phyloP scores from a whole-genome alignment of 2,888 invertebrate genomes.

The Yponomeuta evonymella region DNA sequence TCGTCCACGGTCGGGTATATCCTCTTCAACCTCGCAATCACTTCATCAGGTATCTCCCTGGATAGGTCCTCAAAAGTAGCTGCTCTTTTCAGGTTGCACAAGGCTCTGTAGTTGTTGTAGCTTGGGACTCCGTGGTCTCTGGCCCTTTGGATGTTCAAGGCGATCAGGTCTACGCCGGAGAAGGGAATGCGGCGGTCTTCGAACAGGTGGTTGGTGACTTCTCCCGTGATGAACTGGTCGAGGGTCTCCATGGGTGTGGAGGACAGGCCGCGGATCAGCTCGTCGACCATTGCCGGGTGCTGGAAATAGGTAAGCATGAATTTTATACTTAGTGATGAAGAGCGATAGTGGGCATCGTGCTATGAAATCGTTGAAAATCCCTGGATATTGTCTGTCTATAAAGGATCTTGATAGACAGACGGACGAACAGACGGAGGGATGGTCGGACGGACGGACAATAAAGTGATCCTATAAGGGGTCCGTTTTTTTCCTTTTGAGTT shows the following conservation, averaged over 20 bases:
- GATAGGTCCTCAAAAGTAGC: constrained; percentile 89
- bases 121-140: constrained; percentile 92
- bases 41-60: constrained; percentile 90
- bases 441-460: too few relatives aligned
- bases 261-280: constrained; percentile 88
- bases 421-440: too few relatives aligned
- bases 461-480: too few relatives aligned
- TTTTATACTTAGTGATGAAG: neutral
- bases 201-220: constrained; percentile 96
- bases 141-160: constrained; percentile 91
- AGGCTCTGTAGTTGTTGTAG: constrained; percentile 92
- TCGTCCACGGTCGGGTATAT: constrained; percentile 94
- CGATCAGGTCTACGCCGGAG: constrained; percentile 94
- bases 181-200: constrained; percentile 92
- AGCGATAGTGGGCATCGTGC: too few relatives aligned
- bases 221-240: constrained; percentile 95
- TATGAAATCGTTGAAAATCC: too few relatives aligned
- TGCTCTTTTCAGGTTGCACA: constrained; percentile 92
- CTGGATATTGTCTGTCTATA: too few relatives aligned
- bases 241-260: constrained; percentile 95
- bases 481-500: too few relatives aligned
- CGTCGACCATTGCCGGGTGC: constrained; percentile 87
- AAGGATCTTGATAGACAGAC: too few relatives aligned
- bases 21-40: constrained; percentile 85
- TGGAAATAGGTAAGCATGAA: constrained; percentile 25